phyloP scores from a whole-genome alignment of 2,888 invertebrate genomes.

The Cryptocephalus primarius region DNA sequence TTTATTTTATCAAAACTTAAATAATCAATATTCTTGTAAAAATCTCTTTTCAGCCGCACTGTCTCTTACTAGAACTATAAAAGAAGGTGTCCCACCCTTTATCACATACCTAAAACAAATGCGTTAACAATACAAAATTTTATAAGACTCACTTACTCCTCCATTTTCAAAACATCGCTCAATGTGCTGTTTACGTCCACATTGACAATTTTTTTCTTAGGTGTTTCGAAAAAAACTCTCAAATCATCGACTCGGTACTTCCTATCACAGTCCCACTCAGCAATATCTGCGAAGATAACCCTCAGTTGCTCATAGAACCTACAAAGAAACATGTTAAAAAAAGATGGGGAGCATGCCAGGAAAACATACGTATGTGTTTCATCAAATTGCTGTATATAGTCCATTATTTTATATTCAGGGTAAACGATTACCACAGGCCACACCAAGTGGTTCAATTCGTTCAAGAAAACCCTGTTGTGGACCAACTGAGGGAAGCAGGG shows the following conservation, averaged over 20 bases:
- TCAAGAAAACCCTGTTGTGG: slow-evolving; percentile 52
- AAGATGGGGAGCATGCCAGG: neutral
- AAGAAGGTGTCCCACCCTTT: slow-evolving; percentile 55
- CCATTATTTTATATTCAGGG: slow-evolving; percentile 78
- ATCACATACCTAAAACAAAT: slow-evolving; percentile 43
- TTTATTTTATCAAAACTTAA: no score
- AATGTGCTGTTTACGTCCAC: slow-evolving; percentile 47
- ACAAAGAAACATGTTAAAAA: slow-evolving; percentile 3
- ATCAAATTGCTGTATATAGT: slow-evolving; percentile 72
- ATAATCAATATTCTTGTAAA: slow-evolving; percentile 27
- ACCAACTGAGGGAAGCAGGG: slow-evolving; percentile 56
- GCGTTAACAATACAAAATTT: slow-evolving; percentile 1
- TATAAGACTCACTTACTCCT: slow-evolving; percentile 37
- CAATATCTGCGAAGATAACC: slow-evolving; percentile 56
- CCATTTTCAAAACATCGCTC: slow-evolving; percentile 45
- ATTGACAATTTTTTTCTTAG: slow-evolving; percentile 45
- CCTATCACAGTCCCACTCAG: slow-evolving; percentile 59
- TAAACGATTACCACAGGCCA: slow-evolving; percentile 89
- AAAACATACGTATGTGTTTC: slow-evolving; percentile 52
- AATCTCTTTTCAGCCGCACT: slow-evolving; percentile 48
- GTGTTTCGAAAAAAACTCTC: slow-evolving; percentile 65
- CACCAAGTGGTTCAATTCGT: slow-evolving; percentile 47
- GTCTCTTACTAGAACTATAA: slow-evolving; percentile 48
- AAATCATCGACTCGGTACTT: slow-evolving; percentile 52
- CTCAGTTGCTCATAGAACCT: slow-evolving; percentile 52